Evolutionary conservation across 2,113 vertebrate species (phyloP), one percentile per base, ranked within the genome.

Genomic region (Spilogale gracilis): DNA sequence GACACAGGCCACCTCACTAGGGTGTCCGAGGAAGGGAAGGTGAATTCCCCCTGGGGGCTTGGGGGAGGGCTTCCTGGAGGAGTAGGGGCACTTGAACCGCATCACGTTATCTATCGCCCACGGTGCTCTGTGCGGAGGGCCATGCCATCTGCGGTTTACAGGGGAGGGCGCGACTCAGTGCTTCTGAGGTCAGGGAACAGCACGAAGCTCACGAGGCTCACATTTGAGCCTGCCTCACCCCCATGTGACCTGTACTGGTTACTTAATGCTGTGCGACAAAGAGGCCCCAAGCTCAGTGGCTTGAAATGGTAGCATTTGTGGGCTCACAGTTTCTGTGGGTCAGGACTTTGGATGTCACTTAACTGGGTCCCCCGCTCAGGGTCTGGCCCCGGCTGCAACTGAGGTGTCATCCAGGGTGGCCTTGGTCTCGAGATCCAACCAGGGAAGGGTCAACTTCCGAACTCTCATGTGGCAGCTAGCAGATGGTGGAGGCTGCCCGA

Each of bases 101-200:
- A 14, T 52, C 0, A 0, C 10, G 3, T 6, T 16, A 17, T 60
- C 18, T n/a, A 23, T 3, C 1, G 3, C 30, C 32, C 14, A 2
- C 0, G 14, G 74, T 1, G 3, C 50, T 14, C 30, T 2, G 38
- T 16, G 48, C 17, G 21, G 45, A 43, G 58, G 13, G 74, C 3
- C 18, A 6, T 6, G 74, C 52, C 4, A 2, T 21, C 60, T 38
- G 60, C 2, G 7, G 50, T 30, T 50, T 32, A 27, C 23, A 52
- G 74, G 25, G 8, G n/a, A 61, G n/a, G 45, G 18, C 7, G 1
- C 10, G 27, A 45, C 45, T 25, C 11, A 0, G 69, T 6, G 45
- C 16, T 17, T 14, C 45, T 4, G 12, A 30, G 69, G 32, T 20
- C 60, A 30, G 3, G 1, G 16, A 23, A 67, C 27, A 32, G 61